Base-by-base conservation (phyloP, 2,888 invertebrate genomes). In the Lingula anatina region DNA sequence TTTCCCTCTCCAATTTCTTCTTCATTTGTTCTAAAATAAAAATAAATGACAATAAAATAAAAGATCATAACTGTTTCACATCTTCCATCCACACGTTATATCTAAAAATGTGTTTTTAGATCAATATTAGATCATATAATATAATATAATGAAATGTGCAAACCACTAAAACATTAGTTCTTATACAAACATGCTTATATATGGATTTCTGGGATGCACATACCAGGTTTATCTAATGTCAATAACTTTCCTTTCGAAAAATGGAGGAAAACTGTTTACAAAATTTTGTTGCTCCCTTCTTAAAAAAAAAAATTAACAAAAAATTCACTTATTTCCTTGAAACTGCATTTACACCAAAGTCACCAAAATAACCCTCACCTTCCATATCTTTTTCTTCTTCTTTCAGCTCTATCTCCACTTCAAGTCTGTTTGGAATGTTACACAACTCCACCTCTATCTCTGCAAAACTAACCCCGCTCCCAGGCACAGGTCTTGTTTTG, bases 401-500 rank as follows among this genome's bases (percentile, higher is more conserved):
- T 43, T 56, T 57, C 39, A 55, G 55, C 28, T 71, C 71, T 3
- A 60, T 56, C 27, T 61, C 49, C 2, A 61, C 44, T 23, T 65
- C 66, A n/a, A 53, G 46, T 43, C 56, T 57, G 47, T 61, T 65
- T 25, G 70, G 70, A 37, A 74, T 64, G 49, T 70, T 66, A 57
- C 74, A 74, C 38, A 74, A 55, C 51, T 67, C 58, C 2, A 74
- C 73, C 50, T 74, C 74, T 24, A 74, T 70, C 55, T 74, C 74
- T 24, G 66, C 59, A 54, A 74, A 73, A 2, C 64, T 53, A 12
- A 74, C 66, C 1, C 60, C 60, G 46, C 62, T 61, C 1, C 65
- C 66, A 15, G 72, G 71, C 1, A 70, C 60, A 3, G 70, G 62
- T 15, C 74, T 56, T 20, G 53, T 49, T 21, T 55, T 54, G n/a